Evolutionary conservation across 2,888 invertebrate species (phyloP).

Genomic region (Thyatira batis): DNA sequence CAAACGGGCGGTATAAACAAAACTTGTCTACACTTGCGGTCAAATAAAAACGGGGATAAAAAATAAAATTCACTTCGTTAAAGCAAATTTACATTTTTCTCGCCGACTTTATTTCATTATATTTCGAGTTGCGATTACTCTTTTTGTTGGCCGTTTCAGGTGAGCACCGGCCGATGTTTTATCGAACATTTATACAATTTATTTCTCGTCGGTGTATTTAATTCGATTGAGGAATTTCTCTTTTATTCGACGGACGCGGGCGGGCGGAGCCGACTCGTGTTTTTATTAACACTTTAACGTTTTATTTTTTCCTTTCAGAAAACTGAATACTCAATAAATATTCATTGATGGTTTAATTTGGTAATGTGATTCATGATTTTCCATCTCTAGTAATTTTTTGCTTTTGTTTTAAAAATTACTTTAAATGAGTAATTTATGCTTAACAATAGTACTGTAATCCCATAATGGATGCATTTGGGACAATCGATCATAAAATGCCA

Average conservation of each 20-base stretch:
- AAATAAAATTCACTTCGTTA: constrained; percentile 70
- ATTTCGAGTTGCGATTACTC: constrained; percentile 37
- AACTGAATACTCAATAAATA: neutral
- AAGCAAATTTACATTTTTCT: constrained; percentile 72
- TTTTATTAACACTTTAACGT: neutral
- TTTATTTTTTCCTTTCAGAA: neutral
- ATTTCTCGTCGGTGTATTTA: constrained; percentile 38
- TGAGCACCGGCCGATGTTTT: constrained; percentile 36
- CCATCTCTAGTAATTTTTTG: no score
- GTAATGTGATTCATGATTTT: neutral
- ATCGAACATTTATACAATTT: constrained; percentile 42
- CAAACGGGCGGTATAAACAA: constrained; percentile 14
- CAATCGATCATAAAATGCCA: no score
- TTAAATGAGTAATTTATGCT: no score
- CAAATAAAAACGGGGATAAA: constrained; percentile 39
- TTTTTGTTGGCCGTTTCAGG: constrained; percentile 38
- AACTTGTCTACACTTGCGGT: constrained; percentile 43
- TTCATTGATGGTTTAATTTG: neutral
- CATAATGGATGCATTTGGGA: no score
- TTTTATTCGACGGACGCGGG: constrained; percentile 16
- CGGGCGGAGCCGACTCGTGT: neutral
- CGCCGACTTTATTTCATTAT: constrained; percentile 58
- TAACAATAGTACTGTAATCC: no score
- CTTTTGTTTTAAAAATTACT: no score
- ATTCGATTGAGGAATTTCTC: constrained; percentile 43